A percentile compares a stretch with the other conserved stretches of the same genome.
phyloP scores from a whole-genome alignment of 1,140 invertebrate genomes.

The Micrasema longulum region DNA sequence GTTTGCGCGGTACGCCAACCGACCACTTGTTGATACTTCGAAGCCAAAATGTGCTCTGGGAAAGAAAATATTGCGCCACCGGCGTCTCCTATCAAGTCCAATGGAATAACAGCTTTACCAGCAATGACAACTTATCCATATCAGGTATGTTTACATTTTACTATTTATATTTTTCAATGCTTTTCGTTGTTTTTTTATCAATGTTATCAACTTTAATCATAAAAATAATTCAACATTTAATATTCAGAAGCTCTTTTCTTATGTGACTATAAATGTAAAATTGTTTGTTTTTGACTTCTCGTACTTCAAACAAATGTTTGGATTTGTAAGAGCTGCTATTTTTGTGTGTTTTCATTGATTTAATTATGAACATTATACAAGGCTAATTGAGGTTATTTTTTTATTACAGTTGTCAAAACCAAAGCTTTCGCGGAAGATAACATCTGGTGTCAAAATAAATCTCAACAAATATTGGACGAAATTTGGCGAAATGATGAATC shows the following conservation, averaged over 20 bases:
- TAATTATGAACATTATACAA: neutral
- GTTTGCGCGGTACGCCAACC: neutral
- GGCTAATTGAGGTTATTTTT: slow-evolving; percentile 15
- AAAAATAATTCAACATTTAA: too few relatives aligned
- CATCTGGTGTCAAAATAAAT: slow-evolving; percentile 67
- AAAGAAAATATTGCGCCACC: slow-evolving; percentile 24
- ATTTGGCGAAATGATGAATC: slow-evolving; percentile 66
- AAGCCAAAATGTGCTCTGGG: slow-evolving; percentile 22
- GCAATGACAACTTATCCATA: neutral
- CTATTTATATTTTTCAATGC: neutral
- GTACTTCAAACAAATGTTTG: too few relatives aligned
- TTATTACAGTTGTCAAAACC: slow-evolving; percentile 66
- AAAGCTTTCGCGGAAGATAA: slow-evolving; percentile 66
- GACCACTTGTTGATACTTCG: slow-evolving; percentile 6
- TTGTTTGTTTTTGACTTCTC: too few relatives aligned
- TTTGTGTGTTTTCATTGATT: neutral
- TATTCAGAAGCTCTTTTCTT: too few relatives aligned
- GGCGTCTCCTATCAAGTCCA: neutral
- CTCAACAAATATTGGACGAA: slow-evolving; percentile 71
- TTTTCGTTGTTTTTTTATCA: neutral
- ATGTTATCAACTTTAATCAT: neutral
- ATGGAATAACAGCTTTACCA: neutral
- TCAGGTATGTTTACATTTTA: slow-evolving; percentile 6
- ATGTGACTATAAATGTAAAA: neutral
- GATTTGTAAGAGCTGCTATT: too few relatives aligned